Evolutionary conservation across 1,140 invertebrate genomes (phyloP).

Genomic region (Bombus superbus): DNA sequence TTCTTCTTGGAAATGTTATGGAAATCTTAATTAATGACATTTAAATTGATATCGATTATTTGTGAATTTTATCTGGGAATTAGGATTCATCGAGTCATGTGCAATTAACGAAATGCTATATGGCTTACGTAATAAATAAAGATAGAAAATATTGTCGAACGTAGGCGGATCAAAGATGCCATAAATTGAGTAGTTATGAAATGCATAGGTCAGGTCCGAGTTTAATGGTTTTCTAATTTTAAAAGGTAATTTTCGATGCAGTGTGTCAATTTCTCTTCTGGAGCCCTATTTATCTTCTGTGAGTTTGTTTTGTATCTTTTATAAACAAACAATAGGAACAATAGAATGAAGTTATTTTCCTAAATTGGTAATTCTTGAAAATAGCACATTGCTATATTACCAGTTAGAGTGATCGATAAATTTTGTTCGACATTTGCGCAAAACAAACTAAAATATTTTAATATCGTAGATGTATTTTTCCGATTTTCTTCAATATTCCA

Average conservation of each 20-base stretch:
- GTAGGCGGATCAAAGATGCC: neutral
- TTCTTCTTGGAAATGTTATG: neutral
- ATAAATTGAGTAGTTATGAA: neutral
- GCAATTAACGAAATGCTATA: neutral
- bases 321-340: neutral
- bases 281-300: too few species aligned
- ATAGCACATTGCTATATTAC: too few species aligned
- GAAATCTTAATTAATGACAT: neutral
- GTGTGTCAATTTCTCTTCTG: neutral
- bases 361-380: too few species aligned
- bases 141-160: conserved; percentile 13
- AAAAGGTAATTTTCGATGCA: neutral
- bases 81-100: neutral
- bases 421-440: neutral
- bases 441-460: neutral
- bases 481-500: neutral
- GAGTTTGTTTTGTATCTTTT: neutral
- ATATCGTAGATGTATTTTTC: neutral
- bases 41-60: too few species aligned
- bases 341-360: neutral
- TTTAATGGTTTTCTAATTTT: neutral
- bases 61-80: neutral
- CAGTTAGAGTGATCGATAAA: too few species aligned
- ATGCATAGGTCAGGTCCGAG: neutral
- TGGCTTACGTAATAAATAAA: conserved; percentile 5